A percentile compares a stretch with the other conserved stretches of the same genome.
These are phyloP conservation scores for Etheostoma nigrum DNA, from an alignment of 2,797 vertebrate species.

Conservation along the genomic window DNA sequence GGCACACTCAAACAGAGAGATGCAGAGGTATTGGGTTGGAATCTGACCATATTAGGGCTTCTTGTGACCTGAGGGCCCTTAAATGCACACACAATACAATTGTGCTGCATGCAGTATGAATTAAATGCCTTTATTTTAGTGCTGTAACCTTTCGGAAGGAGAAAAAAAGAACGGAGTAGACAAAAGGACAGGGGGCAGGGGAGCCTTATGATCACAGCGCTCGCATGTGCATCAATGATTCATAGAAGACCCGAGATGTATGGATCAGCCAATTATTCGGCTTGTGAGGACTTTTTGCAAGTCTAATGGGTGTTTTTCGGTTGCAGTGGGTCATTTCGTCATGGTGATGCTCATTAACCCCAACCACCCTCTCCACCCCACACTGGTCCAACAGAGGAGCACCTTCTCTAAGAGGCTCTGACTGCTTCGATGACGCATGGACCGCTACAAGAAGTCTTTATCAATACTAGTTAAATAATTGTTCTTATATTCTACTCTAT, in stretches of 20 bases:
- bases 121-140: slow-evolving; percentile 26
- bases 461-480: too few species aligned
- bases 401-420: too few species aligned
- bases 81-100: slow-evolving; percentile 32
- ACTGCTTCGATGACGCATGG: too few species aligned
- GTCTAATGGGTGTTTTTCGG: slow-evolving; percentile 35
- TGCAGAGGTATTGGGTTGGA: slow-evolving; percentile 31
- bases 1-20: slow-evolving; percentile 4
- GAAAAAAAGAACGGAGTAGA: slow-evolving; percentile 14
- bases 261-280: slow-evolving; percentile 61
- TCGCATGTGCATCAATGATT: slow-evolving; percentile 57
- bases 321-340: slow-evolving; percentile 35
- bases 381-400: too few species aligned
- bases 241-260: slow-evolving; percentile 54
- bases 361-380: too few species aligned
- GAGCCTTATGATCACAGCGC: slow-evolving; percentile 16
- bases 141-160: slow-evolving; percentile 42
- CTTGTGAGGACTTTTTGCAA: slow-evolving; percentile 44
- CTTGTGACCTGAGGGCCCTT: slow-evolving; percentile 49
- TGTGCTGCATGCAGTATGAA: slow-evolving; percentile 30
- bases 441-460: too few species aligned
- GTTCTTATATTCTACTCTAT: too few species aligned
- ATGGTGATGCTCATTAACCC: slow-evolving; percentile 54
- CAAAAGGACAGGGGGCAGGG: slow-evolving; percentile 37
- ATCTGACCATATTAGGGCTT: slow-evolving; percentile 49